These are phyloP conservation scores for Dreissena rostriformis DNA, from an alignment of 1,140 invertebrate species.

Conservation along the genomic window DNA sequence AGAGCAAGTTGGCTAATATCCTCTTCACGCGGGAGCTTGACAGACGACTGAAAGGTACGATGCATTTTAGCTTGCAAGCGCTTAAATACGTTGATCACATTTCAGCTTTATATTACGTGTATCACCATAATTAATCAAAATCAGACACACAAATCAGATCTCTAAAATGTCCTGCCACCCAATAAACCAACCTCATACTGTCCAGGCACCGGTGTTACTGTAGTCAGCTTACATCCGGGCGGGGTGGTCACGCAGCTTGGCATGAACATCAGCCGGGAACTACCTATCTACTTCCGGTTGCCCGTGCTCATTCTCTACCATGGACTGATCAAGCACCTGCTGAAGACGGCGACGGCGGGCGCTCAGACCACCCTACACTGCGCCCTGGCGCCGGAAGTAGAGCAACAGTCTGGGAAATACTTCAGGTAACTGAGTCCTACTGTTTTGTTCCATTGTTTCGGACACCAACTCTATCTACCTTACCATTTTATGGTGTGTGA, in stretches of 20 bases:
- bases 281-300: background rate
- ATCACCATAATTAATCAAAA: no score
- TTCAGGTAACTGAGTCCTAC: background rate
- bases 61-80: background rate
- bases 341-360: background rate
- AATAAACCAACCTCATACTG: background rate
- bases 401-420: background rate
- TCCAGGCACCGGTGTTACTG: background rate
- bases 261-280: background rate
- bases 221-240: background rate
- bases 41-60: constrained; percentile 77
- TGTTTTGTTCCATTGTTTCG: no score
- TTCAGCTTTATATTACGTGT: no score
- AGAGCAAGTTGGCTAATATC: constrained; percentile 82
- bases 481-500: no score
- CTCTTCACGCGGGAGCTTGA: constrained; percentile 80
- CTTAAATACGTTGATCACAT: no score
- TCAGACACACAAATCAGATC: no score
- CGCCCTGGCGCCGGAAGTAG: constrained; percentile 5
- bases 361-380: constrained; percentile 9
- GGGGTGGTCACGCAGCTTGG: background rate
- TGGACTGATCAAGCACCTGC: constrained; percentile 29
- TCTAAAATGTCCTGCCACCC: no score
- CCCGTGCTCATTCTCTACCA: constrained; percentile 44
- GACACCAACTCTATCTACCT: no score